Base-by-base conservation (phyloP, 2,888 invertebrate genomes). In the Slavum lentiscoides region DNA sequence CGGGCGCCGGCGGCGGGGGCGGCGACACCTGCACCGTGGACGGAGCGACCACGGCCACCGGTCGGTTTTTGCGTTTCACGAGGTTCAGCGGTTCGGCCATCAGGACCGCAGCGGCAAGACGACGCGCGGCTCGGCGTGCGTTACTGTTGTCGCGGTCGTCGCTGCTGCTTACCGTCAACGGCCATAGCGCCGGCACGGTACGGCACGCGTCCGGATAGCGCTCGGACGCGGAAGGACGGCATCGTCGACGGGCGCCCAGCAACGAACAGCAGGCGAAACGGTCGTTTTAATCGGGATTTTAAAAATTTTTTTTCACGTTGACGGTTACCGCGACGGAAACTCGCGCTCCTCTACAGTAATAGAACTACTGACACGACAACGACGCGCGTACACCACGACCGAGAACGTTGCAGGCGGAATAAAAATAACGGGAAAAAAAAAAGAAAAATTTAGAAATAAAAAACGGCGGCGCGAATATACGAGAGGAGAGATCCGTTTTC, bases 31-130 rank as follows among this genome's bases (percentile, higher is more conserved):
- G 30, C 30, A 74, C 80, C 23, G 80, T 70, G 39, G 87, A 89
- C 58, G 89, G 89, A 23, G 89, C 88, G 62, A 89, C 89, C 81
- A 89, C 88, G 69, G 89, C 89, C 77, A 89, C 88, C 72, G 89
- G 89, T 83, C 86, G 86, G 85, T 87, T 84, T 84, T 88, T 88
- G 85, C 87, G 88, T 83, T 88, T 88, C 84, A 88, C 88, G 85
- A 88, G 86, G 87, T 89, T 90, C 87, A 90, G 87, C 87, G 90
- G 88, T 86, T 87, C n/a, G n/a, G n/a, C 87, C 80, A 80, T 80
- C 1, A 49, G 49, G 9, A 39, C 15, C 13, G 58, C n/a, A 37
- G 17, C 19, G 15, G n/a, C n/a, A n/a, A n/a, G 30, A 30, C 30
- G 30, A 30, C 30, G 30, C 30, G 30, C 30, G 30, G 30, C 4